These are phyloP conservation scores for Cololabis saira DNA, from an alignment of 2,113 vertebrate genomes.

Conservation along the genomic window DNA sequence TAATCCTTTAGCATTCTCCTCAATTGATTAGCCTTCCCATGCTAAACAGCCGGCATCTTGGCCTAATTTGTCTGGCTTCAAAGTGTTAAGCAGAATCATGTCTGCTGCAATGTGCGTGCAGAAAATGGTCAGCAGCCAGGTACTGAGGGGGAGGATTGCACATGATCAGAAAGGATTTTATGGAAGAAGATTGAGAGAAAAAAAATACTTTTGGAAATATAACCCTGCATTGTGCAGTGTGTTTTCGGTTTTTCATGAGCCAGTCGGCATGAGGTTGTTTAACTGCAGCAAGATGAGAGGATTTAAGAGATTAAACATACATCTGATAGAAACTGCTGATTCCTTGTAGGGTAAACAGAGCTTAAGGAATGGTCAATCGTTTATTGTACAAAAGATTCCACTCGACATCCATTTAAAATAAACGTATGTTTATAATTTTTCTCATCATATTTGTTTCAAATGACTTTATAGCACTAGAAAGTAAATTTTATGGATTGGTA, in stretches of 20 bases:
- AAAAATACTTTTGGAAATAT: conserved; percentile 60
- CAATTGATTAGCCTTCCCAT: conserved; percentile 67
- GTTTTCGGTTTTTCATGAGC: conserved; percentile 35
- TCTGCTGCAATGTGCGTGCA: conserved; percentile 43
- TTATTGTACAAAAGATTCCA: background rate
- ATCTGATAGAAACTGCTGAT: conserved; percentile 28
- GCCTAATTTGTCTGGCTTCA: conserved; percentile 63
- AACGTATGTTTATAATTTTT: background rate
- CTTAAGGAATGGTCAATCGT: background rate
- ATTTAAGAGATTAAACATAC: background rate
- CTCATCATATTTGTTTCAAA: background rate
- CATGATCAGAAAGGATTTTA: conserved; percentile 71
- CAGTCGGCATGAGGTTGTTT: conserved; percentile 35
- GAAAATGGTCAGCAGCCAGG: conserved; percentile 66
- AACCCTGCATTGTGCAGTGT: conserved; percentile 45
- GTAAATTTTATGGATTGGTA: background rate
- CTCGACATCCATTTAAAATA: no score
- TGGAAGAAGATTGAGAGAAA: conserved; percentile 54
- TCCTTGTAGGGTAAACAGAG: conserved; percentile 19
- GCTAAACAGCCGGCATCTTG: conserved; percentile 65
- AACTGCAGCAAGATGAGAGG: conserved; percentile 27
- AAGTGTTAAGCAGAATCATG: conserved; percentile 57
- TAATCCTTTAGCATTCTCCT: conserved; percentile 62
- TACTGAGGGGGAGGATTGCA: conserved; percentile 60
- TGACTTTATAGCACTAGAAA: background rate